These are phyloP conservation scores for Acromyrmex echinatior DNA, from an alignment of 1,140 invertebrate genomes.

Conservation along the genomic window DNA sequence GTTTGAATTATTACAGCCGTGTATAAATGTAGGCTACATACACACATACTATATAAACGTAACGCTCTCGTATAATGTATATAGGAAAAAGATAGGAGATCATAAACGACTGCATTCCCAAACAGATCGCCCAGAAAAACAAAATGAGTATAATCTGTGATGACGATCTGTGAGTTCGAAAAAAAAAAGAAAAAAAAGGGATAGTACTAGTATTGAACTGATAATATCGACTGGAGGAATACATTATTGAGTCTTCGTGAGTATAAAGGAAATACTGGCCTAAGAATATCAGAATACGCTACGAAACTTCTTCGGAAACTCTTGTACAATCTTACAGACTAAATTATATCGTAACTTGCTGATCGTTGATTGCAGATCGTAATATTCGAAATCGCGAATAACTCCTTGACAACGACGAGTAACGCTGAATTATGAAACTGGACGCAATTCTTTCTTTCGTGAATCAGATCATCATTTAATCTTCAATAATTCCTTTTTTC, in stretches of 20 bases:
- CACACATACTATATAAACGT: conserved; percentile 52
- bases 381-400: conserved; percentile 14
- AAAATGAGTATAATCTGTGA: conserved; percentile 23
- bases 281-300: conserved; percentile 50
- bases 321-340: conserved; percentile 28
- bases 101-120: conserved; percentile 63
- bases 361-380: conserved; percentile 39
- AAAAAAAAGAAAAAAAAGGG: not conserved
- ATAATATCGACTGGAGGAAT: not conserved
- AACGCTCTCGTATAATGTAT: conserved; percentile 53
- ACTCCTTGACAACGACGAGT: not conserved
- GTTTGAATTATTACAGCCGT: conserved; percentile 47
- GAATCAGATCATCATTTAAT: conserved; percentile 27
- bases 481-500: not conserved
- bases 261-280: conserved; percentile 54
- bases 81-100: conserved; percentile 65
- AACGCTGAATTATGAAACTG: conserved; percentile 23
- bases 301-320: not conserved
- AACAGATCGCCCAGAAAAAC: conserved; percentile 26
- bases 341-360: conserved; percentile 28
- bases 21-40: conserved; percentile 66
- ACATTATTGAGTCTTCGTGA: conserved; percentile 14
- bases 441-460: conserved; percentile 20
- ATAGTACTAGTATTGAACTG: not conserved
- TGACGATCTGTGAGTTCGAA: not conserved